These are phyloP conservation scores for Prolemur simus DNA, from an alignment of 2,113 vertebrate genomes.

Conservation along the genomic window DNA sequence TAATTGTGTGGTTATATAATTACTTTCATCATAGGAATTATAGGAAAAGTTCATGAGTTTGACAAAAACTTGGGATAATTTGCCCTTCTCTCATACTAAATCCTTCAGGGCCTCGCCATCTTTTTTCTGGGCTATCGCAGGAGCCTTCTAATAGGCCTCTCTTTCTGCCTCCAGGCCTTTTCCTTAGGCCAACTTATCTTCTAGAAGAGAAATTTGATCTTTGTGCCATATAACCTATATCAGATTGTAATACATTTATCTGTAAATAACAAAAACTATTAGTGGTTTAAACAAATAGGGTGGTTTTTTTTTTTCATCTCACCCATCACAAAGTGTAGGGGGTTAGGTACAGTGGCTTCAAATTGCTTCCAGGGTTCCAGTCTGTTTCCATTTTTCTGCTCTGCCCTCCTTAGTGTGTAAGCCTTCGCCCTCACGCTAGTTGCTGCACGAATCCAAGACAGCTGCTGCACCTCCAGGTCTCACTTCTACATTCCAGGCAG, in stretches of 20 bases:
- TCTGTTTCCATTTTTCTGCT: background rate
- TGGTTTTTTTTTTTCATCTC: background rate
- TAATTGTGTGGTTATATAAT: constrained; percentile 1
- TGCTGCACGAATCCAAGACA: background rate
- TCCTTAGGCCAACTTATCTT: background rate
- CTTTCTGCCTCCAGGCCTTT: background rate
- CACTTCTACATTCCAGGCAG: background rate
- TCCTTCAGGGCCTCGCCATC: background rate
- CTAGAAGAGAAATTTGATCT: background rate
- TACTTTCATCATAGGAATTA: constrained; percentile 22
- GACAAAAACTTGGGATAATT: background rate
- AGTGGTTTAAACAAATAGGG: background rate
- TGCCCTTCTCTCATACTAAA: background rate
- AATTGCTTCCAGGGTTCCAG: background rate
- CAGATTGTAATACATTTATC: background rate
- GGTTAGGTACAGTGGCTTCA: background rate
- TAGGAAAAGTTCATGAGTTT: background rate
- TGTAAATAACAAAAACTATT: background rate
- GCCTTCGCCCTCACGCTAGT: background rate
- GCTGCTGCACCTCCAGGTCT: background rate
- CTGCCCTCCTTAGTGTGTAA: background rate
- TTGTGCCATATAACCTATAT: background rate
- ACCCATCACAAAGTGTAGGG: background rate
- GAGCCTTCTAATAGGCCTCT: background rate
- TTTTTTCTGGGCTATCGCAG: background rate